Conservation (phyloP, 2,113 vertebrate genomes). For the Gobiocypris rarus region DNA sequence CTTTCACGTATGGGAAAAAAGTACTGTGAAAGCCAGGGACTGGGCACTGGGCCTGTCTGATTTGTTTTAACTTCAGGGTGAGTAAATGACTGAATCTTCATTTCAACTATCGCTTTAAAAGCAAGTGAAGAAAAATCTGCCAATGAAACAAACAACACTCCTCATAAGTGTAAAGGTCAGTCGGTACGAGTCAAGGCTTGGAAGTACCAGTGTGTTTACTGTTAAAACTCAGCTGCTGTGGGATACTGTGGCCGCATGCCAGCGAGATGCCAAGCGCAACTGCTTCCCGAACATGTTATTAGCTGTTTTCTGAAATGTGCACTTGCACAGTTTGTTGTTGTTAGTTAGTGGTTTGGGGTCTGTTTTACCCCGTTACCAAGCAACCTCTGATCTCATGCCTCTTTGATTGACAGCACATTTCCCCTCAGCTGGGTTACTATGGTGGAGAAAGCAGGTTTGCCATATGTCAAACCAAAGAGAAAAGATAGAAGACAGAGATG, state of each 20-base stretch:
- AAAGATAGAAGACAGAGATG: not conserved
- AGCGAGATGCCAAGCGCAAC: not conserved
- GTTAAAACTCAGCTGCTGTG: conserved; percentile 28
- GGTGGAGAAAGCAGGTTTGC: not conserved
- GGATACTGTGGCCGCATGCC: conserved; percentile 1
- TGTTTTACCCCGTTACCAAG: conserved; percentile 34
- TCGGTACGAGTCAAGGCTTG: not conserved
- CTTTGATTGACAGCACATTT: conserved; percentile 37
- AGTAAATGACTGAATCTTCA: not conserved
- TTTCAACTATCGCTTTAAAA: not conserved
- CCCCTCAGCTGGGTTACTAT: conserved; percentile 3
- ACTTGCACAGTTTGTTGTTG: conserved; percentile 30
- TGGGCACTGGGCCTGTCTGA: too few species aligned
- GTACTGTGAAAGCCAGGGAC: too few species aligned
- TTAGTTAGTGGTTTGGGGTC: conserved; percentile 23
- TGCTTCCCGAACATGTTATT: conserved; percentile 21
- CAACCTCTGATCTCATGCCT: conserved; percentile 10
- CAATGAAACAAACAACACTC: too few species aligned
- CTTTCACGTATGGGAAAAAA: too few species aligned
- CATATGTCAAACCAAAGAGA: conserved; percentile 23
- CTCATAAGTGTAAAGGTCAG: conserved; percentile 1
- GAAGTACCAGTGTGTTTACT: not conserved
- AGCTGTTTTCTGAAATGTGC: conserved; percentile 33
- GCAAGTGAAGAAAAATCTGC: too few species aligned
- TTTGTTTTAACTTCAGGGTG: not conserved